Evolutionary conservation across 2,888 invertebrate species (phyloP), one percentile per base, ranked within the genome.

Genomic region (Gastracanthus pulcherrimus): DNA sequence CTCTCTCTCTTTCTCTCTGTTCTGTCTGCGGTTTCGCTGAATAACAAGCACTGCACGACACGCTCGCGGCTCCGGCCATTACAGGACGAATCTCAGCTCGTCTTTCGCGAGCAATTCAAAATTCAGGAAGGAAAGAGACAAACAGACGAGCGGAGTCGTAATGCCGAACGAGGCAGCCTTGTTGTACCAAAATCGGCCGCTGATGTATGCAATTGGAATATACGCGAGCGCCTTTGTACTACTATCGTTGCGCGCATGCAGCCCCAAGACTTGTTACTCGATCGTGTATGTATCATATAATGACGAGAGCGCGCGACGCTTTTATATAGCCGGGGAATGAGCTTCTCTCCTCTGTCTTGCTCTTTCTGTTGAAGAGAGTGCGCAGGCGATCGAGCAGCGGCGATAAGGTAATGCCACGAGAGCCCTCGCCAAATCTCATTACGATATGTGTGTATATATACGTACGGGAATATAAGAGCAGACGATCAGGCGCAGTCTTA

Each of bases 371-470:
- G n/a, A n/a, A n/a, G n/a, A n/a, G n/a, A n/a, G n/a, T n/a, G n/a
- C n/a, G n/a, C n/a, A n/a, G n/a, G 62, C 34, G 45, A 66, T 66
- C 55, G 64, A 0, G 5, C 1, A 45, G 45, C 29, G 29, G 19
- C 83, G 89, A 89, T 89, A 88, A 87, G 88, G 86, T 87, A 87
- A 88, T 87, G 86, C 85, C 85, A 83, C 83, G 86, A 85, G 38
- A 19, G 16, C 9, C 23, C 0, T 31, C 41, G 26, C 23, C 16
- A 41, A 41, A 41, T 58, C 55, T 69, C 76, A 41, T 67, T 67
- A 76, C 67, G 29, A 26, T n/a, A n/a, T n/a, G 11, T 66, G 11
- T 66, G 55, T 26, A 41, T 19, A 31, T 23, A 64, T 31, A 75
- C 19, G 31, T 62, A 45, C 34, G 31, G 29, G 45, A 31, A 38